Evolutionary conservation across 1,140 invertebrate genomes (phyloP), one percentile per base, ranked within the genome.

Genomic region (Colletes gigas): DNA sequence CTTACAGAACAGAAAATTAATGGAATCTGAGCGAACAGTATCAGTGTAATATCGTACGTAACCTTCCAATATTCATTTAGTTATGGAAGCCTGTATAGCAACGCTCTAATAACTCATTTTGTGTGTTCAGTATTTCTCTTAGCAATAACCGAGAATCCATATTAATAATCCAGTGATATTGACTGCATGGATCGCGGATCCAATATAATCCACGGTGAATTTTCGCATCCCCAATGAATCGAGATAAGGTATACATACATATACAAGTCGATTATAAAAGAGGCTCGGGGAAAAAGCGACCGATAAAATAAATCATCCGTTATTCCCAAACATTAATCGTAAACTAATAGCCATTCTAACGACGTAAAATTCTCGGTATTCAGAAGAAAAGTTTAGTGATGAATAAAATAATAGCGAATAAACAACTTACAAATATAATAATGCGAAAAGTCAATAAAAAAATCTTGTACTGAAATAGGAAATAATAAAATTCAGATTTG

Each of bases 231-330:
- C n/a, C 52, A 30, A 0, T 17, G 10, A 52, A 10, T 1, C 14
- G 21, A 9, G 17, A 47, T 8, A 47, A 6, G 9, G 0, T 47
- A 9, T 9, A 47, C 44, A 8, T 47, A 47, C 9, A 47, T 50
- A 69, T 47, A 14, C 52, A 52, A 69, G 14, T 62, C 21, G 21
- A 69, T 77, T 60, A 70, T 9, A 5, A 41, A 60, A 77, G 47
- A 10, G 14, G 9, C 19, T 7, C 3, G 44, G 21, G 50, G 14
- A 30, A 12, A 17, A 9, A 60, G 4, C 12, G 30, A 44, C 12
- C 12, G 14, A 55, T 44, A 55, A 75, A 44, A 47, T 47, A 44
- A 19, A 47, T 17, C 17, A 14, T 17, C 9, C 8, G 6, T 39
- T 15, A 39, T 19, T 59, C 9, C 8, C 17, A 17, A 17, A 55